Percentiles rank a stretch among this genome's conserved stretches.
These are phyloP conservation scores for Spisula solida DNA, from an alignment of 2,888 invertebrate genomes.

Conservation along the genomic window DNA sequence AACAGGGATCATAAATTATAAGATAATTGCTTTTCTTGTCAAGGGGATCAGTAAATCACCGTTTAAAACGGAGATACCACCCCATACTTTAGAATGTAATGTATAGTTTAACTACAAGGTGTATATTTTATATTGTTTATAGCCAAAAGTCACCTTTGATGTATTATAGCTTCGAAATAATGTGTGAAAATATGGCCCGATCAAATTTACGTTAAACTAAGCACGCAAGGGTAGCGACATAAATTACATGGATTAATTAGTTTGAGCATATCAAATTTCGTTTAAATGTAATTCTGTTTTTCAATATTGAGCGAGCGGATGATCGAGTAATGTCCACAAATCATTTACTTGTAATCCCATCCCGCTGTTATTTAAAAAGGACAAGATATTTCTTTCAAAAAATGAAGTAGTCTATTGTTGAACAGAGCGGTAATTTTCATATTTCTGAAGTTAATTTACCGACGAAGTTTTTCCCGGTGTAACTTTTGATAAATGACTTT, in stretches of 20 bases:
- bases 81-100: conserved; percentile 51
- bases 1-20: conserved; percentile 56
- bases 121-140: conserved; percentile 60
- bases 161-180: conserved; percentile 57
- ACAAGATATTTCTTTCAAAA: conserved; percentile 27
- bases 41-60: conserved; percentile 54
- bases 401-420: background rate
- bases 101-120: conserved; percentile 40
- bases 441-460: conserved; percentile 13
- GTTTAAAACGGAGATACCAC: conserved; percentile 51
- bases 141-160: conserved; percentile 57
- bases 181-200: conserved; percentile 65
- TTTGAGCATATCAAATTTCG: conserved; percentile 43
- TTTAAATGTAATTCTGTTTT: conserved; percentile 44
- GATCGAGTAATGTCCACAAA: conserved; percentile 32
- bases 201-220: conserved; percentile 61
- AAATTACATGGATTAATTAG: conserved; percentile 62
- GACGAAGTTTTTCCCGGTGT: background rate
- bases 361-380: conserved; percentile 22
- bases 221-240: conserved; percentile 57
- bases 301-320: conserved; percentile 47
- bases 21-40: conserved; percentile 56
- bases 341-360: conserved; percentile 48
- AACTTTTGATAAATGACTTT: background rate
- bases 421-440: conserved; percentile 16